Evolutionary conservation across 2,113 vertebrate genomes (phyloP).

Genomic region (Geothlypis trichas): DNA sequence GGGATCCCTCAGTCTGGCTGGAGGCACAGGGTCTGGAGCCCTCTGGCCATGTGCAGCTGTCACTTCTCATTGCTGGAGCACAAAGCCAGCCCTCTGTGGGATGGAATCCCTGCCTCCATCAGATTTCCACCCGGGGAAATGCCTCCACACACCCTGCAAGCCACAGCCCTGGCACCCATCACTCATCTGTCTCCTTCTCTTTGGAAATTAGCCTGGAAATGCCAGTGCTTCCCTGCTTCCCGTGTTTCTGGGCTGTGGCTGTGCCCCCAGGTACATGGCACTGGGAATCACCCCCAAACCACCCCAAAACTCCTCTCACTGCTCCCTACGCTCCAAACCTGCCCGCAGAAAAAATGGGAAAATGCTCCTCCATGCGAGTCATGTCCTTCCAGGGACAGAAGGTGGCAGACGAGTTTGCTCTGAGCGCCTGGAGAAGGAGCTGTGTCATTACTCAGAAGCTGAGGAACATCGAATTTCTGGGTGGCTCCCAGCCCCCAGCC

Average conservation of each 20-base stretch:
- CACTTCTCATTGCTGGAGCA: background rate
- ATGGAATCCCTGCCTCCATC: background rate
- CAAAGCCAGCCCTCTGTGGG: background rate
- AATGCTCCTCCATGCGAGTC: background rate
- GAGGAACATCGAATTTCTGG: background rate
- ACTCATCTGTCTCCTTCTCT: background rate
- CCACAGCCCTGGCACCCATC: background rate
- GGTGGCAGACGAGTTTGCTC: slow-evolving; percentile 65
- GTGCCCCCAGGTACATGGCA: fast-evolving
- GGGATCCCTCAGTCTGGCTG: background rate
- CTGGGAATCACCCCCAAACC: background rate
- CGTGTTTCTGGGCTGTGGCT: too few relatives aligned
- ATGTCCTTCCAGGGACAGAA: slow-evolving; percentile 29
- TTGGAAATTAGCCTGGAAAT: background rate
- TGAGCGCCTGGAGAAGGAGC: background rate
- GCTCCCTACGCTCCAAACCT: background rate
- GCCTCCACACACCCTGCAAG: background rate
- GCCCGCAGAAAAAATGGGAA: background rate
- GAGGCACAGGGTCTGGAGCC: background rate
- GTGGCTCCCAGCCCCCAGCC: fast-evolving
- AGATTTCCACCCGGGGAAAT: background rate
- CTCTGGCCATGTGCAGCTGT: background rate
- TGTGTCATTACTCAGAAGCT: background rate
- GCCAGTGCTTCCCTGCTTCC: background rate
- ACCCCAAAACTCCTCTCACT: background rate